Evolutionary conservation across 2,888 invertebrate genomes (phyloP).

Genomic region (Platycheirus rosarum): DNA sequence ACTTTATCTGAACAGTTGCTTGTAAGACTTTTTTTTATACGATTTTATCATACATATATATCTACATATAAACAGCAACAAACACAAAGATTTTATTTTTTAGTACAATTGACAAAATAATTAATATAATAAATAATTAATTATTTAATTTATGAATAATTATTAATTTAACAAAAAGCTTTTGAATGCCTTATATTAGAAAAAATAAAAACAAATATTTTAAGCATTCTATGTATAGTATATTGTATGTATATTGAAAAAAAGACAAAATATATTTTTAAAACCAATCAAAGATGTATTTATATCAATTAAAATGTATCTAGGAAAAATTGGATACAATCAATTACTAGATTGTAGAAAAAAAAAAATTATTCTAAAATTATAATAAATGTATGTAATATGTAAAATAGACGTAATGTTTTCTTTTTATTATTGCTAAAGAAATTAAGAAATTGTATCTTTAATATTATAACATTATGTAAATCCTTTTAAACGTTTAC

Average conservation of each 20-base stretch:
- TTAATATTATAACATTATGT: too few relatives aligned
- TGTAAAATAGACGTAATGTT: too few relatives aligned
- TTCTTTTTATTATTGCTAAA: too few relatives aligned
- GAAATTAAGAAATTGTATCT: too few relatives aligned
- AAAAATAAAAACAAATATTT: background rate
- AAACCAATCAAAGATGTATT: constrained; percentile 1
- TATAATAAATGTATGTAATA: constrained; percentile 11
- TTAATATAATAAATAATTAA: constrained; percentile 17
- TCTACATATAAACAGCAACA: too few relatives aligned
- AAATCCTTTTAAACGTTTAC: too few relatives aligned
- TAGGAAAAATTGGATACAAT: constrained; percentile 28
- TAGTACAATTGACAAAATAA: constrained; percentile 35
- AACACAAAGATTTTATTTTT: constrained; percentile 57
- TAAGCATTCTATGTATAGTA: background rate
- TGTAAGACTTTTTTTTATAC: constrained; percentile 68
- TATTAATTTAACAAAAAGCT: constrained; percentile 9
- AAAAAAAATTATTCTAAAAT: constrained; percentile 1
- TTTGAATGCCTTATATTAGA: constrained; percentile 30
- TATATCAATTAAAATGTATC: constrained; percentile 20
- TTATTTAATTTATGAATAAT: too few relatives aligned
- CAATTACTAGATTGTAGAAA: constrained; percentile 25
- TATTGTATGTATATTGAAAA: background rate
- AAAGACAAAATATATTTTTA: background rate
- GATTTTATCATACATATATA: constrained; percentile 50
- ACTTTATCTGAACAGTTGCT: constrained; percentile 56